phyloP scores from a whole-genome alignment of 2,888 invertebrate genomes.

The Scaptomyza parva region DNA sequence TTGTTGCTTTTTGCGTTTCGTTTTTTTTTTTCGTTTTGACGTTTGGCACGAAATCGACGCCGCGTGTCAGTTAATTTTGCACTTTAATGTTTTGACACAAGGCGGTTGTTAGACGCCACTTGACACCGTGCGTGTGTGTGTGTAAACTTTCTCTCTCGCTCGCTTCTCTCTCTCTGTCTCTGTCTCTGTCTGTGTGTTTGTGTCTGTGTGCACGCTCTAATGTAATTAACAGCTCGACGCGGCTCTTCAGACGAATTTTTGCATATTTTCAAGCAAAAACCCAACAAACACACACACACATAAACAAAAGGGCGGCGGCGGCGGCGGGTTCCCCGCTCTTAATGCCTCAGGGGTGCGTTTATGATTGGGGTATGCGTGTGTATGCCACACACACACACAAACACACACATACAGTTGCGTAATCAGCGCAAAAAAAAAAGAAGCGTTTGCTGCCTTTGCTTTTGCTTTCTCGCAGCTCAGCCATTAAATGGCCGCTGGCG shows the following conservation, averaged over 20 bases:
- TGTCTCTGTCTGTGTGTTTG: not conserved
- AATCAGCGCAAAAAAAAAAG: conserved; percentile 42
- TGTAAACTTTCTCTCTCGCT: not conserved
- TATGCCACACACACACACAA: conserved; percentile 27
- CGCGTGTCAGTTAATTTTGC: conserved; percentile 67
- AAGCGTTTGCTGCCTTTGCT: conserved; percentile 29
- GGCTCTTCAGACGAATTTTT: conserved; percentile 62
- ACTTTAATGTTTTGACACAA: conserved; percentile 69
- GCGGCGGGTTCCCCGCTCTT: not conserved
- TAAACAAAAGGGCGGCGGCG: conserved; percentile 21
- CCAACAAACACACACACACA: conserved; percentile 11
- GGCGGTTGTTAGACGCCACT: conserved; percentile 66
- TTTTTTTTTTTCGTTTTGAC: too few relatives aligned
- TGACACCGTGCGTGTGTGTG: conserved; percentile 28
- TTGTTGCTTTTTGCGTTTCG: conserved; percentile 12
- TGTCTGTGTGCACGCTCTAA: conserved; percentile 46
- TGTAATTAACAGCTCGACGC: conserved; percentile 63
- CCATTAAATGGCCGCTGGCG: conserved; percentile 62
- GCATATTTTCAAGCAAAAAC: conserved; percentile 50
- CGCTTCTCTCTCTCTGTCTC: not conserved
- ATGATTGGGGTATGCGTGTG: conserved; percentile 39
- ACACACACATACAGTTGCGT: conserved; percentile 41
- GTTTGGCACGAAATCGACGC: conserved; percentile 53
- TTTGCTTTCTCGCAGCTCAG: conserved; percentile 31
- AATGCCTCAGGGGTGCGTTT: conserved; percentile 52